Conservation (phyloP, 2,797 vertebrate species). For the Loris lydekkerianus region DNA sequence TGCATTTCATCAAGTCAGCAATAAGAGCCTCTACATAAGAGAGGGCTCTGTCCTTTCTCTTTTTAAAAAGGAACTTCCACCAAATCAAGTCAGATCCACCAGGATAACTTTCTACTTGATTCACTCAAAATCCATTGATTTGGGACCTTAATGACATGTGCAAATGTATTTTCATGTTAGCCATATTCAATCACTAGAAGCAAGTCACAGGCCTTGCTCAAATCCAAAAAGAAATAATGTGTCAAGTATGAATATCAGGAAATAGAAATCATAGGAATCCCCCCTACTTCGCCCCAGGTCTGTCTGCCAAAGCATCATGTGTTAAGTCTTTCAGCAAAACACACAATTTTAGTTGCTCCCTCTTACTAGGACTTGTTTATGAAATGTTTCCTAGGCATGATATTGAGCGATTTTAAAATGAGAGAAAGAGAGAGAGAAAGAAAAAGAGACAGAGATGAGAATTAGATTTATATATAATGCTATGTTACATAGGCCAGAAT, state of each 20-base stretch:
- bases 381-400: background rate
- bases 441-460: background rate
- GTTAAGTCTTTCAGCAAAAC: background rate
- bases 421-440: background rate
- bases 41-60: background rate
- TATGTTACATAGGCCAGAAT: background rate
- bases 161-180: background rate
- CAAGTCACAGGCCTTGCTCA: background rate
- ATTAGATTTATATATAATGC: background rate
- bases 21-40: background rate
- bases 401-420: background rate
- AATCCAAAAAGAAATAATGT: background rate
- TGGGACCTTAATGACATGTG: background rate
- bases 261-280: background rate
- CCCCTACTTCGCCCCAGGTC: background rate
- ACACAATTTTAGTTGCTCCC: background rate
- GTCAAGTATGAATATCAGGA: background rate
- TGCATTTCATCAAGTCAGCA: background rate
- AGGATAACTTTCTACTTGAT: background rate
- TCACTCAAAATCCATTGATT: background rate
- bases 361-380: background rate
- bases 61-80: background rate
- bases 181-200: background rate
- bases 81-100: background rate
- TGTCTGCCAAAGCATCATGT: background rate